A percentile compares a stretch with the other conserved stretches of the same genome.
Conservation (phyloP, 1,140 invertebrate species). For the Orussus abietinus region DNA sequence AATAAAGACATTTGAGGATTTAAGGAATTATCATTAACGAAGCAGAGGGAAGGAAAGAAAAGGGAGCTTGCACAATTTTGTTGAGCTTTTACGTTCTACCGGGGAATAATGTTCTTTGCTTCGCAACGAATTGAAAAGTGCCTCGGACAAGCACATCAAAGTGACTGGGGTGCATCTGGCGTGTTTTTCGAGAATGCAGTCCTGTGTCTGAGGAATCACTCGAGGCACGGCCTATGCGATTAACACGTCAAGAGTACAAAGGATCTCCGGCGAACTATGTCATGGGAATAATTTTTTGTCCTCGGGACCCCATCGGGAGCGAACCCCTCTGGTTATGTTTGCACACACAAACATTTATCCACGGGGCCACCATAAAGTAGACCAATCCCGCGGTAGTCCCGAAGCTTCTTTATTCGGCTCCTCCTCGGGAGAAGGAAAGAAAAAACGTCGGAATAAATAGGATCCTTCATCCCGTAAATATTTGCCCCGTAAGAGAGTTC, state of each 20-base stretch:
- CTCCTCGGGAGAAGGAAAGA: no score
- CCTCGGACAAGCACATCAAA: no score
- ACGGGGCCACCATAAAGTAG: slow-evolving; percentile 28
- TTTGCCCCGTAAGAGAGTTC: slow-evolving; percentile 25
- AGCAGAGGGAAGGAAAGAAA: no score
- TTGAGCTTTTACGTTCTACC: no score
- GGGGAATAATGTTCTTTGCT: no score
- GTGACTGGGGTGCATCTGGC: slow-evolving; percentile 17
- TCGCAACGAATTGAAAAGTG: no score
- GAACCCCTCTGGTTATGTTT: slow-evolving; percentile 35
- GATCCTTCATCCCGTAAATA: slow-evolving; percentile 29
- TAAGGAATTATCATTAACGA: no score
- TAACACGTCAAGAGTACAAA: slow-evolving; percentile 42
- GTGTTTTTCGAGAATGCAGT: slow-evolving; percentile 19
- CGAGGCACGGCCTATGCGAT: slow-evolving; percentile 34
- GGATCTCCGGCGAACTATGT: slow-evolving; percentile 27
- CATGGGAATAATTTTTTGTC: slow-evolving; percentile 40
- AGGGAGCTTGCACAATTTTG: no score
- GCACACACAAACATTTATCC: slow-evolving; percentile 39
- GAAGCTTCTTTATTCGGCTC: no score
- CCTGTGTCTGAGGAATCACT: slow-evolving; percentile 18
- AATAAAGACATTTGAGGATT: no score
- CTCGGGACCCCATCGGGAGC: slow-evolving; percentile 11
- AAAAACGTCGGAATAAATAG: slow-evolving; percentile 17
- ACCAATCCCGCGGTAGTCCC: no score